Base-by-base conservation (phyloP, 1,140 invertebrate species). In the Linepithema humile region DNA sequence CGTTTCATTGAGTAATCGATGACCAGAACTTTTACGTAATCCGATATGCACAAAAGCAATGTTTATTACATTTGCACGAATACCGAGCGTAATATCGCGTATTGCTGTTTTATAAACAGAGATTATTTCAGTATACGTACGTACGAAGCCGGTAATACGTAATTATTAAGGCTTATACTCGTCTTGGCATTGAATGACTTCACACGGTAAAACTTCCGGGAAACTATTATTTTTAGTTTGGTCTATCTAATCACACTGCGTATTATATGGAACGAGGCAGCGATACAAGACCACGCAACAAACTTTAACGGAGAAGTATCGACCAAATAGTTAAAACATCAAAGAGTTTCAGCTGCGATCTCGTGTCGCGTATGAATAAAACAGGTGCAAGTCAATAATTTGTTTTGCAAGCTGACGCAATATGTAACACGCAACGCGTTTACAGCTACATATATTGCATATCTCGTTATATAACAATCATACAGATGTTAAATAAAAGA, bases 211-310 rank as follows among this genome's bases (percentile, higher is more conserved):
- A 26, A 64, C 73, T 45, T 83, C 85, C 82, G 57, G 69, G 85
- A 89, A 82, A 7, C 60, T 75, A 85, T 88, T 88, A 88, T 88
- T 88, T 85, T 85, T 84, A 77, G 78, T 88, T 85, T 17, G 17
- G 57, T 75, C 53, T 26, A 26, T 45, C 35, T 64, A 88, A 82
- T 82, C 57, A 88, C 35, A 23, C 48, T 15, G 32, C 10, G 43
- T 53, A 64, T 23, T 23, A 15, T 12, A 45, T 15, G 43, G 32
- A n/a, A 55, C n/a, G 48, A 62, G 43, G 5, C 59, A 64, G 23
- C 48, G 45, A 55, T 53, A 64, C 75, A 32, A 20, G 48, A 69
- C 55, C 64, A 78, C 23, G 45, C 45, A 23, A 78, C 2, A 38
- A 59, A 35, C n/a, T 73, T 45, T 38, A 2, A 5, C 12, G 6